Percentiles rank a stretch among this genome's conserved stretches.
These are phyloP conservation scores for Tragelaphus oryx DNA, from an alignment of 2,797 vertebrate genomes.

Conservation along the genomic window DNA sequence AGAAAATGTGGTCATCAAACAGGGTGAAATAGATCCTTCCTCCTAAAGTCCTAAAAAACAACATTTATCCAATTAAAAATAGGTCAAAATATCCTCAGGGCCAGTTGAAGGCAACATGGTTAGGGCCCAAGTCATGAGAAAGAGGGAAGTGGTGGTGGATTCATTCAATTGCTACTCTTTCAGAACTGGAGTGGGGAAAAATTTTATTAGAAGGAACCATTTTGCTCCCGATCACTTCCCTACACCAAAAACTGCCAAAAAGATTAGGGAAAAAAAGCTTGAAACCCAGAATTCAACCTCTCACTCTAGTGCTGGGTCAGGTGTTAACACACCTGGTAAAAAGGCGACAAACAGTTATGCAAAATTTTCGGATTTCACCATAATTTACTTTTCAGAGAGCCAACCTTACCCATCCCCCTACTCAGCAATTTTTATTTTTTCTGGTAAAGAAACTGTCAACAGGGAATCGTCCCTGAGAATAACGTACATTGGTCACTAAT, in stretches of 20 bases:
- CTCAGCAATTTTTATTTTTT: background rate
- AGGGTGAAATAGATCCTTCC: background rate
- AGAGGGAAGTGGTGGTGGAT: background rate
- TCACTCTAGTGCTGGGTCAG: background rate
- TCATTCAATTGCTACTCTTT: background rate
- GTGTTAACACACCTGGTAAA: background rate
- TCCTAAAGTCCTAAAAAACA: background rate
- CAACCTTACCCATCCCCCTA: background rate
- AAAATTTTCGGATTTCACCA: background rate
- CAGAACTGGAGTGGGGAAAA: background rate
- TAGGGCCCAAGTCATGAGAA: background rate
- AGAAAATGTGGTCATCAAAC: conserved; percentile 36
- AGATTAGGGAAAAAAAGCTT: background rate
- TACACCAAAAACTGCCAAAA: background rate
- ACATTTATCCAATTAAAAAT: background rate
- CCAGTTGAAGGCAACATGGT: background rate
- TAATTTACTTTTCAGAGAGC: background rate
- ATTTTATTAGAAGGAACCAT: background rate
- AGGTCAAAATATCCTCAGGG: background rate
- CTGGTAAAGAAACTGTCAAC: background rate
- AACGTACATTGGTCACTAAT: background rate
- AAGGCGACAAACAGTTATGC: background rate
- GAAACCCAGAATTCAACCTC: background rate
- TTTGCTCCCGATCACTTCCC: background rate
- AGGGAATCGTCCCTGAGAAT: background rate